Conservation (phyloP, 2,113 vertebrate genomes). For the Tragelaphus scriptus region DNA sequence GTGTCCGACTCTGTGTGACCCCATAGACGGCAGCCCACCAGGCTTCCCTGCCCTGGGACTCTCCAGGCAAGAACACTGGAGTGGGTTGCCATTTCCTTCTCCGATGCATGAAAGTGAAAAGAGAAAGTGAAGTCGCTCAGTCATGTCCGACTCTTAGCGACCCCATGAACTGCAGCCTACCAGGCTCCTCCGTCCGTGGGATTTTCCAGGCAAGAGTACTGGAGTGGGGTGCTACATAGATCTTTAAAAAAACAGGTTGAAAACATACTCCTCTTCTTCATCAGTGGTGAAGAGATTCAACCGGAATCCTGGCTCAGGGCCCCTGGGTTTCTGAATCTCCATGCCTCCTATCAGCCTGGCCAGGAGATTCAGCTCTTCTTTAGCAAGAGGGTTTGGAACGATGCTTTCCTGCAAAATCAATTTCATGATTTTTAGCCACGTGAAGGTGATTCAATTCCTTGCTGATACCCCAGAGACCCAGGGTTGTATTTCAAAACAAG, state of each 20-base stretch:
- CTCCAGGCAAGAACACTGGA: no score
- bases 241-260: neutral
- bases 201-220: no score
- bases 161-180: no score
- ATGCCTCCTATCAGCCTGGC: conserved; percentile 93
- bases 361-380: conserved; percentile 96
- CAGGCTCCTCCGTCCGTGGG: no score
- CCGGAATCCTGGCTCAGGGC: conserved; percentile 87
- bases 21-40: no score
- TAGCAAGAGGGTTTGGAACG: conserved; percentile 93
- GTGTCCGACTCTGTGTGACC: no score
- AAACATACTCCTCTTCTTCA: conserved; percentile 94
- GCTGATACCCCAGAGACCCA: neutral
- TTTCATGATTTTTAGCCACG: conserved; percentile 12
- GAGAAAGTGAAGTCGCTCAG: no score
- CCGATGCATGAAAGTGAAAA: no score
- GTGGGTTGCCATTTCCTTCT: no score
- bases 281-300: conserved; percentile 94
- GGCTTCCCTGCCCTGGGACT: no score
- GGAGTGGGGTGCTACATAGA: neutral
- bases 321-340: conserved; percentile 84
- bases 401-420: conserved; percentile 85
- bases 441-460: conserved; percentile 26
- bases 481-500: neutral
- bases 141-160: no score